These are phyloP conservation scores for Phyllotis vaccarum DNA, from an alignment of 2,797 vertebrate species.

Conservation along the genomic window DNA sequence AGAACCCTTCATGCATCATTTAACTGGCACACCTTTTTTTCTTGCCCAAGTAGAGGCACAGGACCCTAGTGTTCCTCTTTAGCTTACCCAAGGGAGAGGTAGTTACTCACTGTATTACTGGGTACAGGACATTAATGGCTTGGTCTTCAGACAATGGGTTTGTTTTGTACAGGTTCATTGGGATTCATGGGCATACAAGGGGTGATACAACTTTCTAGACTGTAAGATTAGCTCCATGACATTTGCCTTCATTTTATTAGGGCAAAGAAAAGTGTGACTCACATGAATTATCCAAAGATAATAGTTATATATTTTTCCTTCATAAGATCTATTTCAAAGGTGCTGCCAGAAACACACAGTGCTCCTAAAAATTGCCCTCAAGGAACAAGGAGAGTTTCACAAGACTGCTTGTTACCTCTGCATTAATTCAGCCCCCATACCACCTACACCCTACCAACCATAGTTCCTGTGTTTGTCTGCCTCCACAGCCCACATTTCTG, in stretches of 20 bases:
- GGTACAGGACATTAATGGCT: neutral
- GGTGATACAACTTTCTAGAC: slow-evolving; percentile 26
- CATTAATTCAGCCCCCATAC: slow-evolving; percentile 80
- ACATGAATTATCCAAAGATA: slow-evolving; percentile 78
- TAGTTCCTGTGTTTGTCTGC: slow-evolving; percentile 77
- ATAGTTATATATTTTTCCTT: slow-evolving; percentile 78
- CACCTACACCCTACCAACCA: slow-evolving; percentile 78
- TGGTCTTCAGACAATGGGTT: neutral
- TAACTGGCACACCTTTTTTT: neutral
- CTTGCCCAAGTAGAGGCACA: neutral
- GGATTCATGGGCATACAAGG: neutral
- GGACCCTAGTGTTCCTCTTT: neutral
- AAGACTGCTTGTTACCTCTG: slow-evolving; percentile 79
- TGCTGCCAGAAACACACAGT: slow-evolving; percentile 84
- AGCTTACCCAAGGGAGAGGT: neutral
- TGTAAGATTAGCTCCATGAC: slow-evolving; percentile 65
- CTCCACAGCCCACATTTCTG: slow-evolving; percentile 81
- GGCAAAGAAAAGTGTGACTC: slow-evolving; percentile 78
- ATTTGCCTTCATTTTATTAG: slow-evolving; percentile 78
- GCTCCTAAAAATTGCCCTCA: slow-evolving; percentile 83
- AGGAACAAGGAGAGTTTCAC: slow-evolving; percentile 79
- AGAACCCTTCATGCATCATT: neutral
- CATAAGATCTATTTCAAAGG: slow-evolving; percentile 82
- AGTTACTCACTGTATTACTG: neutral
- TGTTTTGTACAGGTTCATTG: neutral